A percentile compares a stretch with the other conserved stretches of the same genome.
These are phyloP conservation scores for Cheirogaleus major DNA, from an alignment of 2,797 vertebrate species.

Conservation along the genomic window DNA sequence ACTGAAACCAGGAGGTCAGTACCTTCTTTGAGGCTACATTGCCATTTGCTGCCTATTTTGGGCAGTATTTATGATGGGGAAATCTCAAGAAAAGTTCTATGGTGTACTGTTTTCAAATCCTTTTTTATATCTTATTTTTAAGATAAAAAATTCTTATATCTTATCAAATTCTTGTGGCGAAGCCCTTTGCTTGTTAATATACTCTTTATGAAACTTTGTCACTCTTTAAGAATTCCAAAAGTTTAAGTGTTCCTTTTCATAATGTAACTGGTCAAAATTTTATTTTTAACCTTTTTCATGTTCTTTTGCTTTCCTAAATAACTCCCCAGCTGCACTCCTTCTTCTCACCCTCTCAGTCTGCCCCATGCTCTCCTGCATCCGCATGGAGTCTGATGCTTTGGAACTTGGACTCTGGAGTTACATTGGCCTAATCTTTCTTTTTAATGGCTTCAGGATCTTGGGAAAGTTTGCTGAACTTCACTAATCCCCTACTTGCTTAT, in stretches of 20 bases:
- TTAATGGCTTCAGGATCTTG: background rate
- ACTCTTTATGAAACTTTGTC: background rate
- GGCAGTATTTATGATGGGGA: background rate
- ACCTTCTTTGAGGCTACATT: background rate
- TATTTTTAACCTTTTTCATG: background rate
- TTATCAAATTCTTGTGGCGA: background rate
- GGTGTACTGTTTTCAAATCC: background rate
- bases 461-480: background rate
- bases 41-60: background rate
- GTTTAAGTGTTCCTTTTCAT: conserved; percentile 1
- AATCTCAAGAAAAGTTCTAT: background rate
- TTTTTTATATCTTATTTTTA: background rate
- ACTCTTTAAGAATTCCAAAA: background rate
- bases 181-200: background rate
- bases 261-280: background rate
- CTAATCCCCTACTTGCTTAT: background rate
- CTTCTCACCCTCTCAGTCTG: background rate
- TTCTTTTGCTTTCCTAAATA: background rate
- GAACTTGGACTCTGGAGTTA: background rate
- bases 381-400: background rate
- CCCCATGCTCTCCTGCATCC: background rate
- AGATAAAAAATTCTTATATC: background rate
- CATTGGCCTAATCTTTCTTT: background rate
- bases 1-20: background rate
- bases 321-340: background rate